Base-by-base conservation (phyloP, 2,797 vertebrate species). In the Falco novaeseelandiae region DNA sequence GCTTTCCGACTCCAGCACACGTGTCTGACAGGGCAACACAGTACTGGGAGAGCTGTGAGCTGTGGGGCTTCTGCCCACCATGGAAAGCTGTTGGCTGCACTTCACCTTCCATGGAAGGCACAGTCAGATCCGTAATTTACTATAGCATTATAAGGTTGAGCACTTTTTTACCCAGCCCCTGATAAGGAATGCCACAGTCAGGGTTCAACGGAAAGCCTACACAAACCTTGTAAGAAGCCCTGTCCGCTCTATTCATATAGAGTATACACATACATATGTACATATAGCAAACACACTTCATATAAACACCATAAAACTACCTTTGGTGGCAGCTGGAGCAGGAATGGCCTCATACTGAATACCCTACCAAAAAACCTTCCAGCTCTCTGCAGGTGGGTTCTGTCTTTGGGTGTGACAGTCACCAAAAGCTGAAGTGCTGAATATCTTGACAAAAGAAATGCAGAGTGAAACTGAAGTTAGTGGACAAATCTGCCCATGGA, bases 201-300 rank as follows among this genome's bases (percentile, higher is more conserved):
- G 62, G 22, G 49, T 40, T 84, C 0, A 0, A 29, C 0, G 2
- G 70, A 65, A 84, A 92, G 26, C 66, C 49, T 76, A 42, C 8
- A 5, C 4, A 12, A 18, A 58, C 14, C 14, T 76, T 79, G 26
- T 82, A 65, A 84, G 80, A 52, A 59, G 2, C 10, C 22, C 10
- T 0, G 3, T 84, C 36, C 88, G 9, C 19, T 83, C 61, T 62
- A 5, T 34, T 71, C 4, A 4, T 54, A 51, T 44, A 44, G 42
- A 44, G 17, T 44, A 44, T 19, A 44, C 42, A 44, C 42, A 44
- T 44, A 44, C 42, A 44, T 44, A 44, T 44, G 8, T 44, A 44
- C 42, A 18, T 44, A 44, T 7, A 44, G 42, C 42, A 44, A 44
- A 44, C 42, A 44, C 42, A 44, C 16, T 44, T 44, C 42, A 44